Evolutionary conservation across 2,113 vertebrate species (phyloP).

Genomic region (Reinhardtius hippoglossoides): DNA sequence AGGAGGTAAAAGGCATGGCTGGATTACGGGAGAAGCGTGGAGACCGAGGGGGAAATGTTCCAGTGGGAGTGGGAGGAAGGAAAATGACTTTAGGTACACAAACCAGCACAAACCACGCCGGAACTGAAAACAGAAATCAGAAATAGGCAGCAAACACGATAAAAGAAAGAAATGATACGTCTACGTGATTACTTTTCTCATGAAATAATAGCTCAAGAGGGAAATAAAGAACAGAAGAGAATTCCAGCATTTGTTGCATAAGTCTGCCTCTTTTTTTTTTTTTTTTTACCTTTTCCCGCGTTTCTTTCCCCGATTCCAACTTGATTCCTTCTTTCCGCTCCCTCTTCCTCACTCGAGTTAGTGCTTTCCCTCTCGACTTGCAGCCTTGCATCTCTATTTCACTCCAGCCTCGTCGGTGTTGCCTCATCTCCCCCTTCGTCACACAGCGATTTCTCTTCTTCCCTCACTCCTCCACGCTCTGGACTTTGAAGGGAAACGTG

Average conservation of each 20-base stretch:
- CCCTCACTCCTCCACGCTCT: conserved; percentile 49
- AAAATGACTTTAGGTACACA: conserved; percentile 62
- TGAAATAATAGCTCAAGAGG: background rate
- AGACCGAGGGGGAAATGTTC: conserved; percentile 26
- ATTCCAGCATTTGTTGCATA: conserved; percentile 38
- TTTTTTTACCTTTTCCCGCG: conserved; percentile 72
- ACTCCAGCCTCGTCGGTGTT: conserved; percentile 62
- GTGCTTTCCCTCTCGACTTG: conserved; percentile 64
- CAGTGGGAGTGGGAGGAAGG: conserved; percentile 52
- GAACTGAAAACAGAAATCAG: conserved; percentile 23
- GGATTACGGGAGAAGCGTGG: conserved; percentile 38
- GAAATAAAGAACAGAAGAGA: conserved; percentile 1
- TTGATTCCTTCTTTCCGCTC: conserved; percentile 65
- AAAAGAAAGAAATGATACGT: conserved; percentile 15
- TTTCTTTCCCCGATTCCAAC: conserved; percentile 61
- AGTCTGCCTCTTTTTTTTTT: conserved; percentile 30
- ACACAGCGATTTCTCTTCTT: conserved; percentile 53
- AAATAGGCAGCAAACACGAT: conserved; percentile 11
- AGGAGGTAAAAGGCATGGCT: conserved; percentile 43
- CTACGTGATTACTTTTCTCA: background rate
- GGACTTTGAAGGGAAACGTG: conserved; percentile 67
- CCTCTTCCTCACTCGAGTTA: conserved; percentile 66
- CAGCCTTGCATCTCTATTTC: conserved; percentile 74
- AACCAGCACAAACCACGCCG: conserved; percentile 41
- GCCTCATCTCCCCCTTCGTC: conserved; percentile 57